phyloP scores from a whole-genome alignment of 2,888 invertebrate species.

The Acleris laterana region DNA sequence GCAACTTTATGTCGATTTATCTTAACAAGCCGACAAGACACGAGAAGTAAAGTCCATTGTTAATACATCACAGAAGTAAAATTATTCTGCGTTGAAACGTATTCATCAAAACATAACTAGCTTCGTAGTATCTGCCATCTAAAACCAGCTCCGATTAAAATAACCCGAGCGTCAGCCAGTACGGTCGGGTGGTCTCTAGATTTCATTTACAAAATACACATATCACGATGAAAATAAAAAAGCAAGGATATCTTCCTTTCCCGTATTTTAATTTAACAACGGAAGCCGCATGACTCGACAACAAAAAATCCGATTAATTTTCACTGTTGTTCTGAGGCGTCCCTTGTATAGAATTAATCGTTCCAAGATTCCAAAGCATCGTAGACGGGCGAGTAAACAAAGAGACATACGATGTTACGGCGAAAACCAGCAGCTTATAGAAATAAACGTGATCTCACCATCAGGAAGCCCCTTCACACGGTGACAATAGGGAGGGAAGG shows the following conservation, averaged over 20 bases:
- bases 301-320: slow-evolving; percentile 77
- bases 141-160: slow-evolving; percentile 37
- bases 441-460: slow-evolving; percentile 74
- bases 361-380: slow-evolving; percentile 57
- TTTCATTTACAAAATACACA: slow-evolving; percentile 50
- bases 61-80: slow-evolving; percentile 16
- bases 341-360: slow-evolving; percentile 64
- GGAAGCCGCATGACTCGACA: slow-evolving; percentile 79
- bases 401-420: slow-evolving; percentile 52
- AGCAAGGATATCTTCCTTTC: slow-evolving; percentile 68
- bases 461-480: slow-evolving; percentile 58
- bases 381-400: slow-evolving; percentile 63
- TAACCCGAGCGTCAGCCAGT: slow-evolving; percentile 48
- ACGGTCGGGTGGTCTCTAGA: slow-evolving; percentile 58
- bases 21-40: slow-evolving; percentile 16
- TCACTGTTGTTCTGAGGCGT: slow-evolving; percentile 59
- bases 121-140: slow-evolving; percentile 31
- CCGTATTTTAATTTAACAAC: slow-evolving; percentile 75
- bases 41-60: slow-evolving; percentile 17
- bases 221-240: slow-evolving; percentile 55
- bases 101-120: slow-evolving; percentile 23
- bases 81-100: slow-evolving; percentile 10
- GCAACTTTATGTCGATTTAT: slow-evolving; percentile 24
- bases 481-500: slow-evolving; percentile 61
- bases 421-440: slow-evolving; percentile 53